Base-by-base conservation (phyloP, 2,113 vertebrate species). In the Danionella cerebrum region DNA sequence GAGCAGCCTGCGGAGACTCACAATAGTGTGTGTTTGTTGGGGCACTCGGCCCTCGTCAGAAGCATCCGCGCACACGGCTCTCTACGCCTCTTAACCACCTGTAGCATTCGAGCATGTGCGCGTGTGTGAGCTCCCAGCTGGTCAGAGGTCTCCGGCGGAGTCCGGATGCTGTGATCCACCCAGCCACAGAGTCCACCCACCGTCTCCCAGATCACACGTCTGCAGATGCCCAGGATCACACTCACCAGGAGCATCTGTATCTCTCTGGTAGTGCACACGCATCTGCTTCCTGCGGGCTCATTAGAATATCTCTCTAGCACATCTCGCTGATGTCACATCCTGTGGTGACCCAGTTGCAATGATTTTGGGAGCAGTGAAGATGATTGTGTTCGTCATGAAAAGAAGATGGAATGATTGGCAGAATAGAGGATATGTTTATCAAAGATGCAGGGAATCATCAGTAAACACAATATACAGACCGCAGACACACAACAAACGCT, bases 81-180 rank as follows among this genome's bases (percentile, higher is more conserved):
- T 73, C 27, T 65, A 75, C 47, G 53, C 73, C 76, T 80, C 79
- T 79, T 57, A 71, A 75, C 82, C 83, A 84, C 79, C 80, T 84
- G 79, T 72, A 79, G 67, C 31, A 52, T 58, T 35, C 42, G 7
- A 41, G 42, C 42, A 41, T 54, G 22, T 41, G 21, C 36, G 18
- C 60, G 38, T 64, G 50, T 22, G 13, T 55, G 5, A 48, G 48
- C 41, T 41, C 50, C 57, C 71, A 73, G 53, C 54, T 62, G 67
- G 63, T 64, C 41, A 41, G 54, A 62, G 27, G 25, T 60, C 31
- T 55, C 36, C 39, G 7, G 29, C 62, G 50, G 62, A 63, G 27
- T 63, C 65, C 65, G 62, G 63, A 47, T 42, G 39, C 54, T 48
- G 47, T 33, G 38, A 57, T 42, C 48, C 70, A 41, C 39, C 57